Conservation (phyloP, 2,797 vertebrate species). For the Pangasius djambal region DNA sequence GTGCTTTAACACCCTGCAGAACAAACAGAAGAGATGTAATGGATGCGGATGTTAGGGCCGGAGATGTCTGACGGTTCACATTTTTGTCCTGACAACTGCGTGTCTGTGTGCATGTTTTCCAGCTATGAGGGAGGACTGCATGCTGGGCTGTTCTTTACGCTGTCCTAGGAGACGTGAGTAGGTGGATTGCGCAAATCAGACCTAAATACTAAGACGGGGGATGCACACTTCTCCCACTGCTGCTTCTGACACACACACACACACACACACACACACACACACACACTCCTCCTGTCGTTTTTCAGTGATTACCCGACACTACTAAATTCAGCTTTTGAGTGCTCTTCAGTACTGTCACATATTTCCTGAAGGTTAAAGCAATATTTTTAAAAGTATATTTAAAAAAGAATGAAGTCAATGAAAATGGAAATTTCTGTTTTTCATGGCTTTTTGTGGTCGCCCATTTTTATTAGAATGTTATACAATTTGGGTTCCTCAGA, state of each 20-base stretch:
- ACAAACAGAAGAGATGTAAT: neutral
- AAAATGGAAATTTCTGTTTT: neutral
- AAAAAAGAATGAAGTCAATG: neutral
- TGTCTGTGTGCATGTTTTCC: slow-evolving; percentile 22
- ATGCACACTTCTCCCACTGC: slow-evolving; percentile 14
- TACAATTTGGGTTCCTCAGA: neutral
- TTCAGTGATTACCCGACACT: slow-evolving; percentile 49
- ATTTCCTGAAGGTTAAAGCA: slow-evolving; percentile 32
- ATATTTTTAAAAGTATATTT: slow-evolving; percentile 21
- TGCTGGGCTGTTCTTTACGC: slow-evolving; percentile 45
- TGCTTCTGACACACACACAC: slow-evolving; percentile 36
- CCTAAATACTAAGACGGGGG: slow-evolving; percentile 42
- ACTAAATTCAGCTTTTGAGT: slow-evolving; percentile 45
- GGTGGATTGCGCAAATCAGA: slow-evolving; percentile 53
- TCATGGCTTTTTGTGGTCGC: neutral
- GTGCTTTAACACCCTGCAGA: neutral
- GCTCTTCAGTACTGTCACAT: slow-evolving; percentile 13
- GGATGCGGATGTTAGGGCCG: neutral
- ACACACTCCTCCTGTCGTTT: neutral
- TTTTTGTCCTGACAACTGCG: slow-evolving; percentile 27
- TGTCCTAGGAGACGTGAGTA: slow-evolving; percentile 54
- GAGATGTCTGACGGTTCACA: slow-evolving; percentile 10
- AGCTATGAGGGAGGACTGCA: slow-evolving; percentile 29
- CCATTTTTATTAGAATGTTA: neutral
- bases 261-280: slow-evolving; percentile 36